Evolutionary conservation across 2,888 invertebrate genomes (phyloP).

Genomic region (Chironomus tentans): DNA sequence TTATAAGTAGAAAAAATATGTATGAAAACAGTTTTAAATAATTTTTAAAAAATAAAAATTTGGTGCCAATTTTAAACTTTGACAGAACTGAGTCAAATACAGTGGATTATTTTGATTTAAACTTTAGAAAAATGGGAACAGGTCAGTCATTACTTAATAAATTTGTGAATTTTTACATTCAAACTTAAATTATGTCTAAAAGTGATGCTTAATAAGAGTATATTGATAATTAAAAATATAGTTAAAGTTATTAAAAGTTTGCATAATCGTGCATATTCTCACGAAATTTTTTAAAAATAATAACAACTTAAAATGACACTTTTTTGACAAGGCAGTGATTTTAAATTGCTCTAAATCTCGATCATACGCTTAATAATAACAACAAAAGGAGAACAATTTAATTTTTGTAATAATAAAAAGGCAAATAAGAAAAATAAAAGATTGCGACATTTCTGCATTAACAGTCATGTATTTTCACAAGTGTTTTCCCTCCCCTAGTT

Average conservation of each 20-base stretch:
- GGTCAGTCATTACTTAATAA: not conserved
- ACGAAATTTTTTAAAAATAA: not conserved
- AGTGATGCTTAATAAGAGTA: not conserved
- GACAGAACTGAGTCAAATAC: not conserved
- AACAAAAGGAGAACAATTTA: conserved; percentile 3
- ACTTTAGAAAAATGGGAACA: conserved; percentile 24
- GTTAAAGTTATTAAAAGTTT: not conserved
- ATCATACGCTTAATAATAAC: not conserved
- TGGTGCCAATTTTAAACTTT: not conserved
- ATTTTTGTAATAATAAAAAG: not conserved
- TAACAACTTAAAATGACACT: not conserved
- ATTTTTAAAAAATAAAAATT: not conserved
- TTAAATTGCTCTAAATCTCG: not conserved
- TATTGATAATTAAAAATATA: not conserved
- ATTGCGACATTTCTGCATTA: conserved; percentile 3
- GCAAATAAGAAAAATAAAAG: not conserved
- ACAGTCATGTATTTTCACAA: conserved; percentile 12
- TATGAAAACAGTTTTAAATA: too few species aligned
- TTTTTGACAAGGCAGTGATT: not conserved
- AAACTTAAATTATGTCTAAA: not conserved
- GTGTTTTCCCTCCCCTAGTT: conserved; percentile 10
- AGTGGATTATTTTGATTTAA: conserved; percentile 22
- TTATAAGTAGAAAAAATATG: too few species aligned
- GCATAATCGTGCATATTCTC: not conserved
- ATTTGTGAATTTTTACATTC: not conserved